Evolutionary conservation across 2,888 invertebrate genomes (phyloP).

Genomic region (Tetanocera ferruginea): DNA sequence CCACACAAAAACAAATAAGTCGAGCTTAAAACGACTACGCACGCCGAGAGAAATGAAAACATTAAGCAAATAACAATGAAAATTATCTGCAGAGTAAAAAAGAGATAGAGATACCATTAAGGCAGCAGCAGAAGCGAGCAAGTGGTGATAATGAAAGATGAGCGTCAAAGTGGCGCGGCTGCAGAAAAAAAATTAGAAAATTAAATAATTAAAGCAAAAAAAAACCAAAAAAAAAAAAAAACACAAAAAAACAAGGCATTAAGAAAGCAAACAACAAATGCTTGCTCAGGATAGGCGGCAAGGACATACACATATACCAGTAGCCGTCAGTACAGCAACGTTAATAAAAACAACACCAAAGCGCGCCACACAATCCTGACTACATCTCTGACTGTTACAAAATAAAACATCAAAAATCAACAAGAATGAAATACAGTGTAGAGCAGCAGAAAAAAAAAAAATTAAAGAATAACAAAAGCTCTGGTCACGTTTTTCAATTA

Average conservation of each 20-base stretch:
- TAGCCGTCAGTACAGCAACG: not conserved
- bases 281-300: too few species aligned
- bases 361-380: not conserved
- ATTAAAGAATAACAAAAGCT: slow-evolving; percentile 32
- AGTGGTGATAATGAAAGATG: not conserved
- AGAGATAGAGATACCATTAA: not conserved
- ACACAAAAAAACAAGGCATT: not conserved
- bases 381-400: not conserved
- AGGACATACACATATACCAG: too few species aligned
- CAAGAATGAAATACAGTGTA: not conserved
- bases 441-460: slow-evolving; percentile 12
- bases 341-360: not conserved
- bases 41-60: not conserved
- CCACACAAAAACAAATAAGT: slow-evolving; percentile 19
- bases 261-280: not conserved
- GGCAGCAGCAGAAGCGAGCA: not conserved
- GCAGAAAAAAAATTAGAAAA: not conserved
- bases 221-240: not conserved
- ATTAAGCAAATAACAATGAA: not conserved
- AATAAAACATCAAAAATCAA: slow-evolving; percentile 11
- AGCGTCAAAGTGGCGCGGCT: not conserved
- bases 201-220: not conserved
- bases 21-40: slow-evolving; percentile 10
- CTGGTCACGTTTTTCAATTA: slow-evolving; percentile 66
- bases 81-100: not conserved